Conservation (phyloP, 30 jellyfish, hydroid and myxozoan species). For the Chrysaora quinquecirrha region DNA sequence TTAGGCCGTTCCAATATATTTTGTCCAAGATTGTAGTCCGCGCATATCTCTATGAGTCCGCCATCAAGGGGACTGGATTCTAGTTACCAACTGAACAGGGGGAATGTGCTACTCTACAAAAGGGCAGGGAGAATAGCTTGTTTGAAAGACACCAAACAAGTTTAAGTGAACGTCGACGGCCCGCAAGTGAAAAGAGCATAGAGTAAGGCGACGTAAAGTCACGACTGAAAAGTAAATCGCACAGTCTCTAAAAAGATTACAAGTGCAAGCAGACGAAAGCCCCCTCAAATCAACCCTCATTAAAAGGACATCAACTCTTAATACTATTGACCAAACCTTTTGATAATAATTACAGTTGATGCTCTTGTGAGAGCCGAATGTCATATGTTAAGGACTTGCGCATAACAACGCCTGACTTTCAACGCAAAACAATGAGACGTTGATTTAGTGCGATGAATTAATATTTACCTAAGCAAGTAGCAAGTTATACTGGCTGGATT, state of each 20-base stretch:
- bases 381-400: conserved; percentile 50
- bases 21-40: too few species aligned
- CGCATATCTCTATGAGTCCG: too few species aligned
- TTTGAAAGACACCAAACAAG: too few species aligned
- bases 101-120: too few species aligned
- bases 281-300: conserved; percentile 54
- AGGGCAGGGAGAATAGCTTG: too few species aligned
- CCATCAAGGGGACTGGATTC: too few species aligned
- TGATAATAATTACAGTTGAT: conserved; percentile 43
- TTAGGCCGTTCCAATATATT: too few species aligned
- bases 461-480: conserved; percentile 58
- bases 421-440: conserved; percentile 54
- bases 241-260: neutral
- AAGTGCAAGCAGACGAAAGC: neutral
- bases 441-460: conserved; percentile 56
- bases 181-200: too few species aligned
- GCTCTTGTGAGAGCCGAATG: conserved; percentile 38
- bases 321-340: conserved; percentile 39
- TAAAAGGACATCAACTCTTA: conserved; percentile 52
- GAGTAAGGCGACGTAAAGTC: too few species aligned
- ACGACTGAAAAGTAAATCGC: neutral
- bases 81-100: too few species aligned
- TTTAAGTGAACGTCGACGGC: too few species aligned
- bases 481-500: conserved; percentile 53
- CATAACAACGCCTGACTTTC: conserved; percentile 44